phyloP scores from a whole-genome alignment of 2,888 invertebrate species.

The Trichacis sp. region DNA sequence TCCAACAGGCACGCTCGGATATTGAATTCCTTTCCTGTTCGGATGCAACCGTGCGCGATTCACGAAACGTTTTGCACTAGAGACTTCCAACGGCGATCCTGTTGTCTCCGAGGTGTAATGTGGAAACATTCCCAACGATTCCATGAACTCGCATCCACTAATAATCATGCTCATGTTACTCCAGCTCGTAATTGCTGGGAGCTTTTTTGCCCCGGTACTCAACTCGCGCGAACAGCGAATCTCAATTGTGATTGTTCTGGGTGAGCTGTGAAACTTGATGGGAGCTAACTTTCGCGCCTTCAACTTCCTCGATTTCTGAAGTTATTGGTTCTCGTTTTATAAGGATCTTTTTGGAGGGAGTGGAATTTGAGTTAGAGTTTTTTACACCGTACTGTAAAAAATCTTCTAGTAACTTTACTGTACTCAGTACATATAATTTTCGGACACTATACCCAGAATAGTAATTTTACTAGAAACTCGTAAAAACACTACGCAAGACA shows the following conservation, averaged over 20 bases:
- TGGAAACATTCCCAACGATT: constrained; percentile 9
- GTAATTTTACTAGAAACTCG: too few relatives aligned
- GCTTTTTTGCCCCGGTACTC: background rate
- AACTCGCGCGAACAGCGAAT: background rate
- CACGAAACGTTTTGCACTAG: constrained; percentile 41
- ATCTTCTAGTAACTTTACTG: too few relatives aligned
- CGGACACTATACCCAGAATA: too few relatives aligned
- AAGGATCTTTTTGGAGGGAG: too few relatives aligned
- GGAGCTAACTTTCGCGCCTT: background rate
- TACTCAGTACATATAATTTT: too few relatives aligned
- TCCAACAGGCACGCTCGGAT: constrained; percentile 44
- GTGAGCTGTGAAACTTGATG: background rate
- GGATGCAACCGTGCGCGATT: constrained; percentile 36
- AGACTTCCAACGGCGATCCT: constrained; percentile 22
- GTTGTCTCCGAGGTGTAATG: constrained; percentile 13
- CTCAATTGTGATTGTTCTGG: background rate
- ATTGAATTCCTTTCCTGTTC: constrained; percentile 52
- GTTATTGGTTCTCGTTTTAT: too few relatives aligned
- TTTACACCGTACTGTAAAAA: too few relatives aligned
- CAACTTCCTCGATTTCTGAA: too few relatives aligned
- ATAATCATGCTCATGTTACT: background rate
- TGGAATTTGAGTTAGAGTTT: too few relatives aligned
- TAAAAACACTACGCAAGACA: too few relatives aligned
- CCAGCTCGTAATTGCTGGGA: background rate
- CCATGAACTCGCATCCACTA: background rate